Evolutionary conservation across 1,140 invertebrate genomes (phyloP).

Genomic region (Vollenhovia emeryi): DNA sequence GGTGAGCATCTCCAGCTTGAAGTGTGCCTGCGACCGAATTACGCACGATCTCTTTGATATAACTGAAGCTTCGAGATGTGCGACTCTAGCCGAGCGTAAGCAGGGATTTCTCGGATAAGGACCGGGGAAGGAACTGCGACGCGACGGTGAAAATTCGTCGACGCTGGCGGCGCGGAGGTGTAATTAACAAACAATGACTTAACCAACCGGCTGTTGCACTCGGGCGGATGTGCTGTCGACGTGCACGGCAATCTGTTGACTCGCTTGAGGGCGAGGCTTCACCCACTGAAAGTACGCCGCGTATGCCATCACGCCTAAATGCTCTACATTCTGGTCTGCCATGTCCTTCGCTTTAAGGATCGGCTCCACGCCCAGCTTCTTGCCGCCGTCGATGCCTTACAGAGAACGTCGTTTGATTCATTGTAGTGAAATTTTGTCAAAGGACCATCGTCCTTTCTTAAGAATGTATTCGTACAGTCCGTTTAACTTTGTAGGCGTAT

Average conservation of each 20-base stretch:
- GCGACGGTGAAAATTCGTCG: slow-evolving; percentile 32
- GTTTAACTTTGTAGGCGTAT: background rate
- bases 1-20: slow-evolving; percentile 92
- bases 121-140: background rate
- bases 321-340: slow-evolving; percentile 96
- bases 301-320: slow-evolving; percentile 98
- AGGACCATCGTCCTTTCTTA: background rate
- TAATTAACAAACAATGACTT: slow-evolving; percentile 65
- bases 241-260: slow-evolving; percentile 91
- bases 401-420: slow-evolving; percentile 43
- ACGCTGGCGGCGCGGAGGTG: background rate
- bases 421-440: background rate
- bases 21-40: slow-evolving; percentile 88
- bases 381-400: slow-evolving; percentile 87
- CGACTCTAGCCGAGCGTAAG: background rate
- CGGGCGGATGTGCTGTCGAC: slow-evolving; percentile 93
- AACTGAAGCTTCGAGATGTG: background rate
- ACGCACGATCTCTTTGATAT: background rate
- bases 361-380: slow-evolving; percentile 93
- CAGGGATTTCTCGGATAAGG: background rate
- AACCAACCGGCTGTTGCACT: slow-evolving; percentile 92
- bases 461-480: background rate
- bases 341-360: slow-evolving; percentile 96
- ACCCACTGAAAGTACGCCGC: slow-evolving; percentile 95
- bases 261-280: slow-evolving; percentile 91